Percentiles rank a stretch among this genome's conserved stretches.
These are phyloP conservation scores for Trachelus stipa DNA, from an alignment of 2,888 invertebrate genomes.

Conservation along the genomic window DNA sequence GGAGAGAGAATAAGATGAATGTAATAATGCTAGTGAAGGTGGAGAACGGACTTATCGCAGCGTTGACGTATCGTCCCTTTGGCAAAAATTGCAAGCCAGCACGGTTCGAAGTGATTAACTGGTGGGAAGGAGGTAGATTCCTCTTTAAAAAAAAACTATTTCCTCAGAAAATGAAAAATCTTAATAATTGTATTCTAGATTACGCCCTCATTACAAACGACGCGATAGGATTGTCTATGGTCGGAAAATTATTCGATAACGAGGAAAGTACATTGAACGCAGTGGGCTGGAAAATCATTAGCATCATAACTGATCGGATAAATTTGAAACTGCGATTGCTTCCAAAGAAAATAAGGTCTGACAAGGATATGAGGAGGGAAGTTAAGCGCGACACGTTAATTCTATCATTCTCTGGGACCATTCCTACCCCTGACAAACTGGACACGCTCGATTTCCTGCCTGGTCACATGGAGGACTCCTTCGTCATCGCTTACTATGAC, in stretches of 20 bases:
- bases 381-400: not conserved
- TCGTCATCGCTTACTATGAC: slow-evolving; percentile 2
- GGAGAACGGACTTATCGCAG: not conserved
- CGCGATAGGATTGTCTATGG: no score
- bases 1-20: slow-evolving; percentile 7
- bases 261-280: no score
- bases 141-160: no score
- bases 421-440: slow-evolving; percentile 2
- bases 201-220: not conserved
- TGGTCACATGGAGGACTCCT: slow-evolving; percentile 1
- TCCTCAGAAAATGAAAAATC: no score
- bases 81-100: no score
- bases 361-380: not conserved
- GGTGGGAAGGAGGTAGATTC: no score
- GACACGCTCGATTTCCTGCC: not conserved
- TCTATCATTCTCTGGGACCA: slow-evolving; percentile 3
- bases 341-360: not conserved
- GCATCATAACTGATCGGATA: no score
- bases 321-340: slow-evolving; percentile 3
- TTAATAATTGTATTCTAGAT: not conserved
- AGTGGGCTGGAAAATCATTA: no score
- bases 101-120: no score
- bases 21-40: slow-evolving; percentile 9
- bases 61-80: no score
- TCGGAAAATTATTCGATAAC: no score